phyloP scores from a whole-genome alignment of 2,113 vertebrate genomes.

The Onychostruthus taczanowskii region DNA sequence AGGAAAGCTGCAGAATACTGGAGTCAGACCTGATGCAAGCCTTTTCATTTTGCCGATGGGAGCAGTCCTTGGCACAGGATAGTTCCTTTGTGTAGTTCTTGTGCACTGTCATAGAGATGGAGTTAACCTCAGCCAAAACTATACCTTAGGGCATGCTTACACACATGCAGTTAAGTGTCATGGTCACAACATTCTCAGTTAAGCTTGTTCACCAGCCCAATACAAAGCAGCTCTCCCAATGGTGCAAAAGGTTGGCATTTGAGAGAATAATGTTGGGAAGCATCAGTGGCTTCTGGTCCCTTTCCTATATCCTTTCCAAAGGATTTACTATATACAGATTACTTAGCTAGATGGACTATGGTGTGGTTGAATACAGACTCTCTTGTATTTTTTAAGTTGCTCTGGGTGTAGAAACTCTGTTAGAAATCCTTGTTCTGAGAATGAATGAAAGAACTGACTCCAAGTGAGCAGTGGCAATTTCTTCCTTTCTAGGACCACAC shows the following conservation, averaged over 20 bases:
- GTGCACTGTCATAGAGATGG: background rate
- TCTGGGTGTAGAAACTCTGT: background rate
- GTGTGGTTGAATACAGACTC: background rate
- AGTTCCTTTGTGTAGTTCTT: background rate
- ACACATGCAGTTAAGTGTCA: background rate
- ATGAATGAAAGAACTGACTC: background rate
- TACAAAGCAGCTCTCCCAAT: background rate
- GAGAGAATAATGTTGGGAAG: background rate
- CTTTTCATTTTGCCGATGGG: background rate
- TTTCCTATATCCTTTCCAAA: background rate
- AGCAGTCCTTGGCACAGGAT: background rate
- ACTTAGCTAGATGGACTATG: background rate
- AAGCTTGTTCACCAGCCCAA: background rate
- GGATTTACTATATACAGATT: background rate
- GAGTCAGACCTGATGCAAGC: background rate
- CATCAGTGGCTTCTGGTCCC: background rate
- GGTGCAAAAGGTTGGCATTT: background rate
- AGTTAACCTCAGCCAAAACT: background rate
- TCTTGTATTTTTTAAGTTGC: background rate
- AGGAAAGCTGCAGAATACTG: background rate
- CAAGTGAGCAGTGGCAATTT: background rate
- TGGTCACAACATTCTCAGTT: background rate
- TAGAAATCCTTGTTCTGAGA: background rate
- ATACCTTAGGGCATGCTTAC: background rate
- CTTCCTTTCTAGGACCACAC: conserved; percentile 8